Evolutionary conservation across 2,797 vertebrate genomes (phyloP).

Genomic region (Hylomyscus alleni): DNA sequence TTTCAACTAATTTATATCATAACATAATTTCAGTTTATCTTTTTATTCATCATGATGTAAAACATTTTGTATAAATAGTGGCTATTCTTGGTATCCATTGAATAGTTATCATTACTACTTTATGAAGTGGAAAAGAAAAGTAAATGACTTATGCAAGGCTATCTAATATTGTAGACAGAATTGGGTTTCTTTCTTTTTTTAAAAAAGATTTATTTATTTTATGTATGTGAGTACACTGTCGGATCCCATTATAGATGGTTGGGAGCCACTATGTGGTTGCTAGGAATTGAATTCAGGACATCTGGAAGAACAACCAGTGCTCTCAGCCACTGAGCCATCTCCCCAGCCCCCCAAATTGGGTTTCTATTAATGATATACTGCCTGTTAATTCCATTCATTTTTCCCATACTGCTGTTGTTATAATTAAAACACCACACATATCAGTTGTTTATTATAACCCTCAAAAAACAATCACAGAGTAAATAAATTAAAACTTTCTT

Average conservation of each 20-base stretch:
- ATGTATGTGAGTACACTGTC: too few species aligned
- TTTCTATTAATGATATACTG: conserved; percentile 4
- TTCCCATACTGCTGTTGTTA: background rate
- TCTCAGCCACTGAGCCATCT: too few species aligned
- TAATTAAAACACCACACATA: conserved; percentile 64
- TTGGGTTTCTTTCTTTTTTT: background rate
- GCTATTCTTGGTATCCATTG: background rate
- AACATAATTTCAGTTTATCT: conserved; percentile 42
- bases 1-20: conserved; percentile 33
- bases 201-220: too few species aligned
- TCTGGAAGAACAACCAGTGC: too few species aligned
- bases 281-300: too few species aligned
- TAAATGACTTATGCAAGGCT: conserved; percentile 44
- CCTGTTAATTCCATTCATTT: conserved; percentile 38
- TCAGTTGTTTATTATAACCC: conserved; percentile 30
- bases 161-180: background rate
- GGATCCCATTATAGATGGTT: too few species aligned
- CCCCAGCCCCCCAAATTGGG: background rate
- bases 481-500: conserved; percentile 77
- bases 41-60: conserved; percentile 47
- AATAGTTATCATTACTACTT: conserved; percentile 56
- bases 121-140: conserved; percentile 41
- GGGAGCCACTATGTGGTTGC: too few species aligned
- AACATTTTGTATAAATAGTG: conserved; percentile 20
- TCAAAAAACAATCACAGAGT: conserved; percentile 7